Percentiles rank a stretch among this genome's conserved stretches.
phyloP scores from a whole-genome alignment of 2,113 vertebrate genomes.

The Martes martes region DNA sequence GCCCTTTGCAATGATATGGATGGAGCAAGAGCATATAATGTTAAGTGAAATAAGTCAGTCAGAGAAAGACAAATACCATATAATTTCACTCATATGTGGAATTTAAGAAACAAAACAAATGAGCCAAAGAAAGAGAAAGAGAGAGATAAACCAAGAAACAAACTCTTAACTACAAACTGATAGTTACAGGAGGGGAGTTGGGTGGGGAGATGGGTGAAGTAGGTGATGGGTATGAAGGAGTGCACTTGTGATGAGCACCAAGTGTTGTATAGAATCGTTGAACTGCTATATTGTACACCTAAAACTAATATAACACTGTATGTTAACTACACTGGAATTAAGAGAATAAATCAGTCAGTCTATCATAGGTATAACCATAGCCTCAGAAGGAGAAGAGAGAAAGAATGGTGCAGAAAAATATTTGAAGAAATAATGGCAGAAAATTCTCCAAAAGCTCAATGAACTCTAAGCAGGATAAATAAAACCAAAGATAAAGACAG shows the following conservation, averaged over 20 bases:
- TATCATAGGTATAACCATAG: background rate
- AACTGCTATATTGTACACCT: background rate
- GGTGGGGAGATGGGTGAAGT: background rate
- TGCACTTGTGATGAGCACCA: background rate
- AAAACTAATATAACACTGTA: background rate
- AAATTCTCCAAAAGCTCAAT: background rate
- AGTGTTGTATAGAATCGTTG: background rate
- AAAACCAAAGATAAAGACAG: slow-evolving; percentile 33
- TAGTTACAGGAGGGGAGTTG: background rate
- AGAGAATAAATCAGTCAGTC: background rate
- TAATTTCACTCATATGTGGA: background rate
- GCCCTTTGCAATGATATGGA: background rate
- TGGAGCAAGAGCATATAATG: background rate
- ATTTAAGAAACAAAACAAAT: background rate
- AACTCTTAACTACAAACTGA: background rate
- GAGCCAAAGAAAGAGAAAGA: background rate
- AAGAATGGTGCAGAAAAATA: background rate
- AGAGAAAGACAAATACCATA: background rate
- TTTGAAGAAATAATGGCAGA: background rate
- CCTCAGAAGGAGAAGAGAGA: background rate
- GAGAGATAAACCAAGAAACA: background rate
- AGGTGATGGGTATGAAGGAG: background rate
- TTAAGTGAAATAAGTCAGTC: background rate
- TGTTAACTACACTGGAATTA: background rate
- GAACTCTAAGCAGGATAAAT: background rate